phyloP scores from a whole-genome alignment of 2,888 invertebrate species.

The Bombyx huttoni region DNA sequence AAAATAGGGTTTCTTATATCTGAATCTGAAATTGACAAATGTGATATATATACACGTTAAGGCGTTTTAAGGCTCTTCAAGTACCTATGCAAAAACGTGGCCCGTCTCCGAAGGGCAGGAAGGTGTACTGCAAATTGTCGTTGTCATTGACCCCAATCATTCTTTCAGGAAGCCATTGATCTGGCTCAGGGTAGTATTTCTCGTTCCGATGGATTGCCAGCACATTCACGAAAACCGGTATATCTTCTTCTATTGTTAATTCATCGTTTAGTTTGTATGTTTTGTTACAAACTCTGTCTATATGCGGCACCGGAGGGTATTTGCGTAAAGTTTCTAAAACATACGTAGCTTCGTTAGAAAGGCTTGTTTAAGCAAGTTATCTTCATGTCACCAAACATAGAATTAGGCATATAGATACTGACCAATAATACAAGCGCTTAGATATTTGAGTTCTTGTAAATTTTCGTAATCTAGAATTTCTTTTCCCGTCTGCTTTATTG shows the following conservation, averaged over 20 bases:
- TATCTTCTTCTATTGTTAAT: slow-evolving; percentile 32
- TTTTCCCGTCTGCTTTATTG: slow-evolving; percentile 26
- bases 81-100: slow-evolving; percentile 40
- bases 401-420: neutral
- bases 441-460: slow-evolving; percentile 37
- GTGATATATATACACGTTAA: no score
- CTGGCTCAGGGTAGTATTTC: slow-evolving; percentile 33
- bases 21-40: no score
- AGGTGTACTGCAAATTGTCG: slow-evolving; percentile 36
- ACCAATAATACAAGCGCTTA: slow-evolving; percentile 44
- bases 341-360: neutral
- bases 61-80: neutral
- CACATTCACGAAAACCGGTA: slow-evolving; percentile 41
- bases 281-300: slow-evolving; percentile 37
- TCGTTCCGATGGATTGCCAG: slow-evolving; percentile 37
- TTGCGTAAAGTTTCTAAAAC: slow-evolving; percentile 45
- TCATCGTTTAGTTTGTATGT: slow-evolving; percentile 32
- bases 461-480: slow-evolving; percentile 43
- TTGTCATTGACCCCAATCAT: slow-evolving; percentile 24
- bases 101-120: slow-evolving; percentile 49
- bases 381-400: neutral
- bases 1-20: neutral
- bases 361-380: no score
- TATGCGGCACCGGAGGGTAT: slow-evolving; percentile 30
- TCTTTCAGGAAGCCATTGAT: slow-evolving; percentile 41